Conservation (phyloP, 1,140 invertebrate species). For the Homalodisca vitripennis region DNA sequence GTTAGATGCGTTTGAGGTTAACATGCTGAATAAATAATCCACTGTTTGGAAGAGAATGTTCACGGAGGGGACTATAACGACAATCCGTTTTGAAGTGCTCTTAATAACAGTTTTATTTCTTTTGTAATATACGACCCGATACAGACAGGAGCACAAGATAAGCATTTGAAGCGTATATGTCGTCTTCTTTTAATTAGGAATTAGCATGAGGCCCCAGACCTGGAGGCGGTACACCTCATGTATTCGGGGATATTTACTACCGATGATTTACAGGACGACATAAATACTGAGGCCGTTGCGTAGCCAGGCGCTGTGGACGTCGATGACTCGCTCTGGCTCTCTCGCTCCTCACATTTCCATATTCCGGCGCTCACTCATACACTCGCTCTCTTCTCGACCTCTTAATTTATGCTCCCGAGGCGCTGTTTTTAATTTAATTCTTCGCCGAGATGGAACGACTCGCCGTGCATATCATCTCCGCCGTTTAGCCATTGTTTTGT, state of each 20-base stretch:
- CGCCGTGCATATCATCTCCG: not conserved
- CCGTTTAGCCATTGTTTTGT: constrained; percentile 15
- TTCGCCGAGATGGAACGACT: constrained; percentile 8
- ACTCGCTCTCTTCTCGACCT: constrained; percentile 2
- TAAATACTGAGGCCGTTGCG: not conserved
- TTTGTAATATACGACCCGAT: too few relatives aligned
- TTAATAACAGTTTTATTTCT: too few relatives aligned
- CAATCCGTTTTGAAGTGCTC: too few relatives aligned
- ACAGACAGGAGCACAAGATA: too few relatives aligned
- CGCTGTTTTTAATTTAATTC: constrained; percentile 25
- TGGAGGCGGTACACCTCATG: not conserved
- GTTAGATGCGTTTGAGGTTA: too few relatives aligned
- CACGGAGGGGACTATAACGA: too few relatives aligned
- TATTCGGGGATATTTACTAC: constrained; percentile 25
- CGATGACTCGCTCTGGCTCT: not conserved
- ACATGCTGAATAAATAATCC: too few relatives aligned
- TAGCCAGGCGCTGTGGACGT: not conserved
- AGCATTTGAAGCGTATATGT: constrained; percentile 2
- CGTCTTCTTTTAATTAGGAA: constrained; percentile 20
- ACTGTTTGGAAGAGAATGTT: too few relatives aligned
- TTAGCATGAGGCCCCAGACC: constrained; percentile 12
- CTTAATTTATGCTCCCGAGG: constrained; percentile 22
- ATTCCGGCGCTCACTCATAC: not conserved
- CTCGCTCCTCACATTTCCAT: constrained; percentile 10
- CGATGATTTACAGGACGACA: constrained; percentile 13